Evolutionary conservation across 2,113 vertebrate species (phyloP).

Genomic region (Nettapus auritus): DNA sequence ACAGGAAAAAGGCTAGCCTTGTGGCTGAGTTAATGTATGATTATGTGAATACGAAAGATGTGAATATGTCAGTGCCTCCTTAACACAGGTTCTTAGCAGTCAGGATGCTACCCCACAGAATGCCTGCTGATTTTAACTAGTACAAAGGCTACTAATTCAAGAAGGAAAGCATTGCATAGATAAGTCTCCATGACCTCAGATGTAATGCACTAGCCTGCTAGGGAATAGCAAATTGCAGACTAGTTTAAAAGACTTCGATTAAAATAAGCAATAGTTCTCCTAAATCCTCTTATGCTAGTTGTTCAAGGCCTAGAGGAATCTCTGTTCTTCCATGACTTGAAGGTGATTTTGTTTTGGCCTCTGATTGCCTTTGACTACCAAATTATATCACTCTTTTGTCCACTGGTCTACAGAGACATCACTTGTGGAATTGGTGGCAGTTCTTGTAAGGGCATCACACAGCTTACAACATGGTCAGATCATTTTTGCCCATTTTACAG

Average conservation of each 20-base stretch:
- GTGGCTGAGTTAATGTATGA: neutral
- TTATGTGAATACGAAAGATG: neutral
- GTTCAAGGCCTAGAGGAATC: too few species aligned
- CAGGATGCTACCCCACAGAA: neutral
- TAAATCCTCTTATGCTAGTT: too few species aligned
- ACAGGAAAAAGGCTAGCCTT: neutral
- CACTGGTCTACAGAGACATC: too few species aligned
- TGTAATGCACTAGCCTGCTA: neutral
- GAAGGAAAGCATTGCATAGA: neutral
- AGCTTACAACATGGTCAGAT: too few species aligned
- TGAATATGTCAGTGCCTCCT: neutral
- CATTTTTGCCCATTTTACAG: too few species aligned
- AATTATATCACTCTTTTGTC: too few species aligned
- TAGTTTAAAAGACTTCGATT: neutral
- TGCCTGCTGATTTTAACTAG: neutral
- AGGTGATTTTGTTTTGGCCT: too few species aligned
- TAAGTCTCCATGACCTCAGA: neutral
- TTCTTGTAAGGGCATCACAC: too few species aligned
- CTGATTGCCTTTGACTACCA: too few species aligned
- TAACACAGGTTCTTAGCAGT: neutral
- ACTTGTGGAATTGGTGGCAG: too few species aligned
- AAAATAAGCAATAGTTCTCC: too few species aligned
- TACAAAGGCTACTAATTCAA: neutral
- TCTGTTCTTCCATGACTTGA: too few species aligned
- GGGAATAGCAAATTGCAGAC: neutral